phyloP scores from a whole-genome alignment of 2,888 invertebrate species.

The Seira ritae region DNA sequence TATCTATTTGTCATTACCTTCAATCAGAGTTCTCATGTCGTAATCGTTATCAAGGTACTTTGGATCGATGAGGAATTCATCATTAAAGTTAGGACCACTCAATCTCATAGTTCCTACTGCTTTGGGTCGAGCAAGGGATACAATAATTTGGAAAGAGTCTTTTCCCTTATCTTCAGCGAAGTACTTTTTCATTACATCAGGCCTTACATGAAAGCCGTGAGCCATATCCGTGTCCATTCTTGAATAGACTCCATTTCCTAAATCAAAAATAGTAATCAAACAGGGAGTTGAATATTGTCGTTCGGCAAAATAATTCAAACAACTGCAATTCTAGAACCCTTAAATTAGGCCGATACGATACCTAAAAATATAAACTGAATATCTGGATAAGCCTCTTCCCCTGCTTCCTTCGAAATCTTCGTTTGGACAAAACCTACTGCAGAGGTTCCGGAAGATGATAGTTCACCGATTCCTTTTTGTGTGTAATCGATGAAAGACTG shows the following conservation, averaged over 20 bases:
- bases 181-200: conserved; percentile 61
- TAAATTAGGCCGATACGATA: too few relatives aligned
- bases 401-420: conserved; percentile 56
- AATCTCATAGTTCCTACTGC: conserved; percentile 61
- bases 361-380: conserved; percentile 58
- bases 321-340: too few relatives aligned
- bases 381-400: conserved; percentile 71
- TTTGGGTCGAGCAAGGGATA: conserved; percentile 64
- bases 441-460: conserved; percentile 51
- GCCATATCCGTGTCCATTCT: conserved; percentile 63
- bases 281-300: too few relatives aligned
- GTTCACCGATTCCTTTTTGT: conserved; percentile 27
- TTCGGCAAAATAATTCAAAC: too few relatives aligned
- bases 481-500: conserved; percentile 41
- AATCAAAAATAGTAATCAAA: not conserved
- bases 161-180: conserved; percentile 58
- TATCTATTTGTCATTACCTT: conserved; percentile 65
- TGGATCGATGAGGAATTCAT: conserved; percentile 64
- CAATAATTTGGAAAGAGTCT: conserved; percentile 69
- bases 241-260: conserved; percentile 55
- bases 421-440: conserved; percentile 68
- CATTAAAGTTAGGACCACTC: conserved; percentile 28
- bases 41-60: conserved; percentile 69
- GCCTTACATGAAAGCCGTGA: conserved; percentile 57
- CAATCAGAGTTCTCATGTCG: conserved; percentile 65